Evolutionary conservation across 2,888 invertebrate genomes (phyloP).

Genomic region (Steinernema hermaphroditum): DNA sequence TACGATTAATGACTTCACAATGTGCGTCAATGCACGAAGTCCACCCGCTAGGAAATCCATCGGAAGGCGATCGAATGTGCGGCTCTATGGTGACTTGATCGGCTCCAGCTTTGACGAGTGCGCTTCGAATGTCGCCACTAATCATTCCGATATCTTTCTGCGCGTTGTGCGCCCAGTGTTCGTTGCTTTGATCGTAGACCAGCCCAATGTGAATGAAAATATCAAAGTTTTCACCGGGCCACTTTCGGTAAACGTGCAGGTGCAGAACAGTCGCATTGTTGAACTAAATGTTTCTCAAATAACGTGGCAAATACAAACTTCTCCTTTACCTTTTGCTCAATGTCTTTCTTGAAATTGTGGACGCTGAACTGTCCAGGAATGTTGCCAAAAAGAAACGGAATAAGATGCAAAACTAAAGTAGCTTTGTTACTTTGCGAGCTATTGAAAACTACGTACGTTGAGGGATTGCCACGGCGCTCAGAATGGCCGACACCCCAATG

Average conservation of each 20-base stretch:
- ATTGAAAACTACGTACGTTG: conserved; percentile 31
- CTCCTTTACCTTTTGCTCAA: conserved; percentile 29
- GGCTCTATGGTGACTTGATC: conserved; percentile 33
- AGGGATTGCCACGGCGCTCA: conserved; percentile 34
- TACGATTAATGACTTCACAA: neutral
- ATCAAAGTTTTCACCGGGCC: conserved; percentile 38
- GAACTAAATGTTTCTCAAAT: conserved; percentile 29
- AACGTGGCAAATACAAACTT: neutral
- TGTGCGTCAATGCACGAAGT: neutral
- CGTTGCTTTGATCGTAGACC: conserved; percentile 17
- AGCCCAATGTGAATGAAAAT: conserved; percentile 39
- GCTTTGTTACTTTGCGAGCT: neutral
- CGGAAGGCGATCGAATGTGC: conserved; percentile 23
- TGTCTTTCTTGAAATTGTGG: conserved; percentile 34
- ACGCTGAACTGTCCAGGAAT: conserved; percentile 37
- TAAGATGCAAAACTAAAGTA: conserved; percentile 33
- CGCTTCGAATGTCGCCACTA: conserved; percentile 21
- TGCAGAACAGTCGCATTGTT: conserved; percentile 35
- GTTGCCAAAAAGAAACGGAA: conserved; percentile 38
- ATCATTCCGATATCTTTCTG: conserved; percentile 27
- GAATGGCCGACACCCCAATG: conserved; percentile 31
- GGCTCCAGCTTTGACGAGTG: conserved; percentile 33
- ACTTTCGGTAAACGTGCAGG: conserved; percentile 40
- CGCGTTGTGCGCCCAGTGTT: conserved; percentile 25
- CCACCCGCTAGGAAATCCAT: conserved; percentile 18